A percentile compares a stretch with the other conserved stretches of the same genome.
These are phyloP conservation scores for Lycophotia porphyrea DNA, from an alignment of 2,888 invertebrate species.

Conservation along the genomic window DNA sequence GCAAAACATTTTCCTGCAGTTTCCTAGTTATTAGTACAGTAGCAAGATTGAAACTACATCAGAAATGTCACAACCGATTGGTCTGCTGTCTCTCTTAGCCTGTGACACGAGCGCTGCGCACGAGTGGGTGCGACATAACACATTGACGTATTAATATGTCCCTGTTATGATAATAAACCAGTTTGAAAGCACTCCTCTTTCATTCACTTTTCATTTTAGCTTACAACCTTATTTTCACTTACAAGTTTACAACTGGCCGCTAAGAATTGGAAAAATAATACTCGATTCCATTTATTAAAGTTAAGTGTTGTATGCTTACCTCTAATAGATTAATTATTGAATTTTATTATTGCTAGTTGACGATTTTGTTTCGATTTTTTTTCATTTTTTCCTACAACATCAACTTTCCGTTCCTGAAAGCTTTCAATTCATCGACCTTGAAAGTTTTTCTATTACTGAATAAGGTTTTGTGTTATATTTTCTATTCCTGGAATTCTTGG, in stretches of 20 bases:
- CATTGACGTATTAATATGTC: conserved; percentile 68
- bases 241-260: not conserved
- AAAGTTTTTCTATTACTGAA: not conserved
- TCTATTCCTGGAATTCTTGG: not conserved
- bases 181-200: conserved; percentile 44
- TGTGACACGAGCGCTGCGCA: conserved; percentile 22
- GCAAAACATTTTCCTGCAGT: not conserved
- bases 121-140: conserved; percentile 66
- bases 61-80: not conserved
- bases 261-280: not conserved
- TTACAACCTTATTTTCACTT: conserved; percentile 43
- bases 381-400: not conserved
- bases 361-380: not conserved
- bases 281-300: not conserved
- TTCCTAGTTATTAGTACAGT: not conserved
- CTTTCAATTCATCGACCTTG: not conserved
- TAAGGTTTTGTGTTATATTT: not conserved
- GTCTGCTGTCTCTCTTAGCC: conserved; percentile 27
- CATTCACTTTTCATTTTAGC: conserved; percentile 60
- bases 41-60: not conserved
- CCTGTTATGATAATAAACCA: conserved; percentile 68
- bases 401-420: not conserved
- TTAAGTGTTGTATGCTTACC: not conserved
- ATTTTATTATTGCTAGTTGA: not conserved
- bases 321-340: not conserved